These are phyloP conservation scores for Coenobita brevimanus DNA, from an alignment of 1,140 invertebrate genomes.

Conservation along the genomic window DNA sequence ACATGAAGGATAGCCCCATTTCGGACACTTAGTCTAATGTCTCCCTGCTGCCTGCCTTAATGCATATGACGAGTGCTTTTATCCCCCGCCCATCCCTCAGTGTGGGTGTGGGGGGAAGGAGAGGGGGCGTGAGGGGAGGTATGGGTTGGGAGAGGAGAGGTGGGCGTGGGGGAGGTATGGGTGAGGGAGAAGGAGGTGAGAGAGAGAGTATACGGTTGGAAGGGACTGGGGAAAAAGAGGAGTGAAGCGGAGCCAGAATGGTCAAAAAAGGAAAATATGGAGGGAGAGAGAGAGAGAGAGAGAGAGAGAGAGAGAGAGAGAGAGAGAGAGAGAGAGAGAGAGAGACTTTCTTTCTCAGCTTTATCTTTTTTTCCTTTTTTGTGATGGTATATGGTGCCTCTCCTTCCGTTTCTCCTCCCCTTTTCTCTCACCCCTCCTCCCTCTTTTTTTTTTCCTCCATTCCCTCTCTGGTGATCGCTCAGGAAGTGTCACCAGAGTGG, in stretches of 20 bases:
- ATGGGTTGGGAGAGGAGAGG: not conserved
- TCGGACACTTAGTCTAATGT: constrained; percentile 56
- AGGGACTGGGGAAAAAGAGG: too few relatives aligned
- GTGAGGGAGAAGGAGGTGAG: too few relatives aligned
- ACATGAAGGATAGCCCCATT: constrained; percentile 54
- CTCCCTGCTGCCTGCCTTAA: constrained; percentile 37
- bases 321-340: not conserved
- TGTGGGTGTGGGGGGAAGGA: constrained; percentile 5
- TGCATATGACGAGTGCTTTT: constrained; percentile 57
- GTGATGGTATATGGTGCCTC: too few relatives aligned
- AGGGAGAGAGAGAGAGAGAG: not conserved
- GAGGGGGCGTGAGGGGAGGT: not conserved
- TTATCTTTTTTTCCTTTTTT: too few relatives aligned
- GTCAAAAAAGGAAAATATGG: not conserved
- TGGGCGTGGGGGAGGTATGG: not conserved
- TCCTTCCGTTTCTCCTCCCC: too few relatives aligned
- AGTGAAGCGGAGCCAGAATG: not conserved
- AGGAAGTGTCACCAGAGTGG: not conserved
- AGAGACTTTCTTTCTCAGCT: too few relatives aligned
- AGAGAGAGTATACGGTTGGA: too few relatives aligned
- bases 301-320: too few relatives aligned
- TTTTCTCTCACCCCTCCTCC: too few relatives aligned
- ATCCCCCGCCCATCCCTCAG: constrained; percentile 45
- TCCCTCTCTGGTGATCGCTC: too few relatives aligned
- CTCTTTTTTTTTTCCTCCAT: too few relatives aligned